Evolutionary conservation across 1,140 invertebrate genomes (phyloP).

Genomic region (Listronotus bonariensis): DNA sequence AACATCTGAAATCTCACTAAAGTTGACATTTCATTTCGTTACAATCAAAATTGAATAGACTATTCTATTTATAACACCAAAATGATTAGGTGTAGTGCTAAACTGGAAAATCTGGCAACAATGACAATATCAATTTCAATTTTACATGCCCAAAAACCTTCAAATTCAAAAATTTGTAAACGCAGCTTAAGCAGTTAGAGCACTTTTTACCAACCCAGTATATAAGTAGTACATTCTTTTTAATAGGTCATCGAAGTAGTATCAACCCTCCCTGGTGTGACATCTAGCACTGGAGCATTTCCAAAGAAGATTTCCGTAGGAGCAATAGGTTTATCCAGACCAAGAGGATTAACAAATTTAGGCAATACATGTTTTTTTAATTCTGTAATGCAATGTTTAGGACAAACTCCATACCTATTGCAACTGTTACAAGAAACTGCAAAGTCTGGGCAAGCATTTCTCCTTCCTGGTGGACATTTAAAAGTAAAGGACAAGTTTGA

Average conservation of each 20-base stretch:
- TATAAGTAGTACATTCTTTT: not conserved
- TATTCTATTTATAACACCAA: no score
- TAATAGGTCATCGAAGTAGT: constrained; percentile 38
- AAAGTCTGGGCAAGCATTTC: constrained; percentile 69
- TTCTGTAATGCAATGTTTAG: constrained; percentile 90
- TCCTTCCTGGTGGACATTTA: constrained; percentile 70
- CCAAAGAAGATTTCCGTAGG: constrained; percentile 23
- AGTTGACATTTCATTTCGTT: no score
- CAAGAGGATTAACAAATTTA: constrained; percentile 79
- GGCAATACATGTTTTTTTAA: constrained; percentile 98
- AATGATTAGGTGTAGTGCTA: no score
- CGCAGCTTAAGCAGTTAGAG: no score
- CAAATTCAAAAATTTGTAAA: no score
- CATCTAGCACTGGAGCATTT: constrained; percentile 31
- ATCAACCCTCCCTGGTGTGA: constrained; percentile 6
- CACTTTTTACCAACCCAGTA: no score
- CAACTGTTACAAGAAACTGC: constrained; percentile 72
- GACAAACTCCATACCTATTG: constrained; percentile 82
- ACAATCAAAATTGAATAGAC: no score
- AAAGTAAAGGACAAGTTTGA: constrained; percentile 56
- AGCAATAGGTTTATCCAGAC: constrained; percentile 55
- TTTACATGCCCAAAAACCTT: no score
- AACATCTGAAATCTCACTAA: no score
- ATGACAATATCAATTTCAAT: no score
- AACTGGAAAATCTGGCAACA: no score